Percentiles rank a stretch among this genome's conserved stretches.
Conservation (phyloP, 2,888 invertebrate species). For the Ichneumoninae sp. region DNA sequence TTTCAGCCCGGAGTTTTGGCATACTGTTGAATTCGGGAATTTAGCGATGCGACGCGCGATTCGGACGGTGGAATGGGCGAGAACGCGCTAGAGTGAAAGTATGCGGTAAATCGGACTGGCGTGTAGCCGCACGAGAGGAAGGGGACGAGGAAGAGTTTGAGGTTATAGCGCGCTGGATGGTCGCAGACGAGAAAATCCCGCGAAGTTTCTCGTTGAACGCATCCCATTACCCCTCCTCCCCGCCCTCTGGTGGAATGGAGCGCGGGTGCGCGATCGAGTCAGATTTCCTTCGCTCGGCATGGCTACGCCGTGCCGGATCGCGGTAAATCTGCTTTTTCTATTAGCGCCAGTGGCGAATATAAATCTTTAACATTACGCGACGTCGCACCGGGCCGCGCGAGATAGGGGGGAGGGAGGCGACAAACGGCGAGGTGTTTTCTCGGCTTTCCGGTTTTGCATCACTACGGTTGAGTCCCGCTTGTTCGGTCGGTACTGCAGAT, state of each 20-base stretch:
- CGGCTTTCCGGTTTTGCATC: neutral
- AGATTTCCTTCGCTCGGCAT: conserved; percentile 69
- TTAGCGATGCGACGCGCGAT: conserved; percentile 12
- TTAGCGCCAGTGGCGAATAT: conserved; percentile 70
- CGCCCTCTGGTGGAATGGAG: neutral
- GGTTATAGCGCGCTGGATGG: neutral
- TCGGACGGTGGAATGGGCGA: neutral
- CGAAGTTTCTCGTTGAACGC: conserved; percentile 58
- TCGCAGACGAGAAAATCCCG: conserved; percentile 43
- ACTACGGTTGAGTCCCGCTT: neutral
- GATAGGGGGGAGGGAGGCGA: neutral
- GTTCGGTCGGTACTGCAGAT: neutral
- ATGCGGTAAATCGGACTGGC: conserved; percentile 11
- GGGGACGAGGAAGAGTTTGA: neutral
- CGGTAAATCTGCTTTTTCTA: conserved; percentile 78
- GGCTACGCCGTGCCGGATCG: conserved; percentile 57
- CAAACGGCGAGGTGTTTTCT: neutral
- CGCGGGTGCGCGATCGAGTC: conserved; percentile 66
- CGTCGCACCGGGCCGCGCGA: conserved; percentile 59
- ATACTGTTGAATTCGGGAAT: conserved; percentile 10
- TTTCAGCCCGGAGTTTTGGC: neutral
- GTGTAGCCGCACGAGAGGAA: neutral
- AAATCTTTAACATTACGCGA: conserved; percentile 74
- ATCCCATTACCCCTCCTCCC: conserved; percentile 55
- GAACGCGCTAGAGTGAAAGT: conserved; percentile 12